These are phyloP conservation scores for Edolisoma coerulescens DNA, from an alignment of 2,113 vertebrate genomes.

Conservation along the genomic window DNA sequence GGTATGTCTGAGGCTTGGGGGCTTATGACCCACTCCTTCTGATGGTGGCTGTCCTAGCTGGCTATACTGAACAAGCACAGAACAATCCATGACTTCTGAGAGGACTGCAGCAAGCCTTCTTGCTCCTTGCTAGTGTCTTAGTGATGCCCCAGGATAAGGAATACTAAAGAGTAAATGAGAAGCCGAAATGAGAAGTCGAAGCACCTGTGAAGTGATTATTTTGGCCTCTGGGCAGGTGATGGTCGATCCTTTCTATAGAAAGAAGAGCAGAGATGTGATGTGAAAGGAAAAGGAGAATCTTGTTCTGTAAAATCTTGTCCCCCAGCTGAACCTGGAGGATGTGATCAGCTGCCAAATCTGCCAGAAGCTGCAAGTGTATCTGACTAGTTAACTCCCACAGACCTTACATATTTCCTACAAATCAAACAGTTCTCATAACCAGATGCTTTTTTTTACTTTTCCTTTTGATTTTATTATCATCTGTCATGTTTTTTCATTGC, in stretches of 20 bases:
- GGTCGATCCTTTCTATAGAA: neutral
- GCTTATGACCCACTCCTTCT: neutral
- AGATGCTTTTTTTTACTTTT: neutral
- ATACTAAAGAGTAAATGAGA: neutral
- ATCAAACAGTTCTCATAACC: neutral
- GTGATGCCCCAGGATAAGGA: neutral
- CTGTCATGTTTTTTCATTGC: neutral
- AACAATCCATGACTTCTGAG: neutral
- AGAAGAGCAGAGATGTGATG: neutral
- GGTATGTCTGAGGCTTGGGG: neutral
- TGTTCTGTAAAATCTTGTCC: neutral
- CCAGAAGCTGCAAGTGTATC: conserved; percentile 10
- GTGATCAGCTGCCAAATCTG: conserved; percentile 4
- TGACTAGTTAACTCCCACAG: conserved; percentile 30
- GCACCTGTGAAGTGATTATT: neutral
- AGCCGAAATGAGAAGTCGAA: neutral
- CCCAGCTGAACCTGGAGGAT: conserved; percentile 13
- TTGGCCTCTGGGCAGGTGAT: neutral
- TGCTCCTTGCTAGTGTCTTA: neutral
- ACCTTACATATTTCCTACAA: neutral
- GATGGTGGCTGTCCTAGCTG: neutral
- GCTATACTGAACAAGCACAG: neutral
- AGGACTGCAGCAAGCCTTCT: neutral
- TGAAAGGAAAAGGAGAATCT: neutral
- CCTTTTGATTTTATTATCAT: neutral